Evolutionary conservation across 1,140 invertebrate species (phyloP).

Genomic region (Pentalonia nigronervosa): DNA sequence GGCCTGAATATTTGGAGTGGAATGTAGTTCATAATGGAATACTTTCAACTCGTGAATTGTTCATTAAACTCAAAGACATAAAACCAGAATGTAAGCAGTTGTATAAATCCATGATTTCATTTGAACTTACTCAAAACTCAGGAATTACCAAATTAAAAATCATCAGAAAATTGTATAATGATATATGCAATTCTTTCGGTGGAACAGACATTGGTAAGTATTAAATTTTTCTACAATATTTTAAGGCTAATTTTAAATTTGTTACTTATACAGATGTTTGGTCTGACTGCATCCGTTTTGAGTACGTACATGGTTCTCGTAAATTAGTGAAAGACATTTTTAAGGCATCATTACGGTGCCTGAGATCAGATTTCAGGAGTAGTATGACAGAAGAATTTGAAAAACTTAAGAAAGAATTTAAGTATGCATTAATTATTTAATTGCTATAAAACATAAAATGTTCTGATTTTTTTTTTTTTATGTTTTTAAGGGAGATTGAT

Average conservation of each 20-base stretch:
- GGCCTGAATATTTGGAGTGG: slow-evolving; percentile 32
- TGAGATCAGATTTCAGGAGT: background rate
- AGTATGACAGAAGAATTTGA: slow-evolving; percentile 7
- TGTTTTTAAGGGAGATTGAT: background rate
- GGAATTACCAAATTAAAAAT: background rate
- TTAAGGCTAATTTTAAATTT: background rate
- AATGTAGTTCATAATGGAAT: slow-evolving; percentile 25
- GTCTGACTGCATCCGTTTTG: slow-evolving; percentile 5
- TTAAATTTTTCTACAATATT: background rate
- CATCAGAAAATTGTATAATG: slow-evolving; percentile 21
- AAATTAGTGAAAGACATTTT: background rate
- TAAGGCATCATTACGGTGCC: background rate
- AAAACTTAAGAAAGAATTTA: background rate
- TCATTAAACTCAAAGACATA: background rate
- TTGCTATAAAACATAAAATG: background rate
- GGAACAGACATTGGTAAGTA: slow-evolving; percentile 6
- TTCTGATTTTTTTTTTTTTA: background rate
- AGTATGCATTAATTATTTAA: background rate
- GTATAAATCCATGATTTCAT: background rate
- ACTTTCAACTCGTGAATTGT: slow-evolving; percentile 28
- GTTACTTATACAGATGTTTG: background rate
- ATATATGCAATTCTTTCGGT: slow-evolving; percentile 15
- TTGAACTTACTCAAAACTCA: background rate
- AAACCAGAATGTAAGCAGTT: slow-evolving; percentile 4
- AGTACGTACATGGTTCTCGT: background rate